A percentile compares a stretch with the other conserved stretches of the same genome.
Conservation (phyloP, 1,140 invertebrate genomes). For the Geopemphigus sp. region DNA sequence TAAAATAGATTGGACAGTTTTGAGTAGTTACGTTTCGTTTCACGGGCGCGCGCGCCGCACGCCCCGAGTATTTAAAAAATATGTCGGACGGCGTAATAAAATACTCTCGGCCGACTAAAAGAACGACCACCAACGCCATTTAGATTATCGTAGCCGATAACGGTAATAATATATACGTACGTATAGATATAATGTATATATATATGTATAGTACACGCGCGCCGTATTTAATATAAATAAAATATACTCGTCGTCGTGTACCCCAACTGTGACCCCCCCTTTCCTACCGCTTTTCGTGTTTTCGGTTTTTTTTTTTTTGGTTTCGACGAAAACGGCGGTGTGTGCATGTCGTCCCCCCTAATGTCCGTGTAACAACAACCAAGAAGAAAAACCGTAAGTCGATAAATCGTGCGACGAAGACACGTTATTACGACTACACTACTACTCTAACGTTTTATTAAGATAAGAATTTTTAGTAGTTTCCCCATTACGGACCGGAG, state of each 20-base stretch:
- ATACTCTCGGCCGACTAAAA: background rate
- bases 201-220: background rate
- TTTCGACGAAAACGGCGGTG: background rate
- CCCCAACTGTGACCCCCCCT: too few species aligned
- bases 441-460: conserved; percentile 27
- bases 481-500: conserved; percentile 12
- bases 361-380: too few species aligned
- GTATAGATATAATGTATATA: too few species aligned
- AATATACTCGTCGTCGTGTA: too few species aligned
- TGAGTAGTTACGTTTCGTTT: background rate
- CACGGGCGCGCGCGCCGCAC: background rate
- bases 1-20: conserved; percentile 33
- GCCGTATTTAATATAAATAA: conserved; percentile 6
- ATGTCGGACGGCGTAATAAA: background rate
- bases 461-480: conserved; percentile 28
- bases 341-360: too few species aligned
- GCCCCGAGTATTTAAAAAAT: conserved; percentile 3
- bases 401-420: conserved; percentile 25
- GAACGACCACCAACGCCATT: conserved; percentile 10
- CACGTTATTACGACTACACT: too few species aligned
- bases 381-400: conserved; percentile 4
- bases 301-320: too few species aligned
- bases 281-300: too few species aligned
- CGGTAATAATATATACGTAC: too few species aligned
- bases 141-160: conserved; percentile 19